These are phyloP conservation scores for Papilio protenor DNA, from an alignment of 2,888 invertebrate species.

Conservation along the genomic window DNA sequence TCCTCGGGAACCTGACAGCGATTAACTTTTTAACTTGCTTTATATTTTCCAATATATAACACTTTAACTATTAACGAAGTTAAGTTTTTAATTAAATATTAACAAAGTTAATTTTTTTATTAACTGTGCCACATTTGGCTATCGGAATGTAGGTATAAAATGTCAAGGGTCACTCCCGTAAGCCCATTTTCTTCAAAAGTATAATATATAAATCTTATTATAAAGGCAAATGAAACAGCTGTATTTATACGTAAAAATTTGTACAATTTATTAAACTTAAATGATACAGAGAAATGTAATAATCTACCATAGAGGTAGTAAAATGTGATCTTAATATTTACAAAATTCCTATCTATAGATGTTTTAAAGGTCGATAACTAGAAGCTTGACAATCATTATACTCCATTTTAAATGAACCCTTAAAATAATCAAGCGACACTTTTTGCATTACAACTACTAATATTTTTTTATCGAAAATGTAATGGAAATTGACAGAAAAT, in stretches of 20 bases:
- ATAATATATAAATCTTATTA: not conserved
- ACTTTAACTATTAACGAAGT: too few relatives aligned
- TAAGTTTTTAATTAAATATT: too few relatives aligned
- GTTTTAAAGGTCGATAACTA: not conserved
- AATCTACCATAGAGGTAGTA: conserved; percentile 54
- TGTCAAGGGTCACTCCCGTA: too few relatives aligned
- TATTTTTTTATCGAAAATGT: not conserved
- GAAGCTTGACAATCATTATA: not conserved
- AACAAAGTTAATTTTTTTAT: too few relatives aligned
- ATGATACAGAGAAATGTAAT: conserved; percentile 61
- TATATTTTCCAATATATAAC: too few relatives aligned
- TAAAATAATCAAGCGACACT: not conserved
- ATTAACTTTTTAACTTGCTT: too few relatives aligned
- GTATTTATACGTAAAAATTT: conserved; percentile 60
- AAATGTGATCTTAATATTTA: conserved; percentile 69
- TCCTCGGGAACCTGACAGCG: too few relatives aligned
- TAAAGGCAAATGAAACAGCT: conserved; percentile 8
- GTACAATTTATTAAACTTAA: conserved; percentile 64
- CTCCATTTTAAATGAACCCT: not conserved
- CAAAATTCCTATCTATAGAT: conserved; percentile 55
- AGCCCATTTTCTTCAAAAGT: not conserved
- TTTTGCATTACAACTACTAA: not conserved
- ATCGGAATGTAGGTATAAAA: too few relatives aligned
- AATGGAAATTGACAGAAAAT: not conserved
- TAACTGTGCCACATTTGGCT: too few relatives aligned